These are phyloP conservation scores for Chaitophorus viminalis DNA, from an alignment of 2,888 invertebrate genomes.

Conservation along the genomic window DNA sequence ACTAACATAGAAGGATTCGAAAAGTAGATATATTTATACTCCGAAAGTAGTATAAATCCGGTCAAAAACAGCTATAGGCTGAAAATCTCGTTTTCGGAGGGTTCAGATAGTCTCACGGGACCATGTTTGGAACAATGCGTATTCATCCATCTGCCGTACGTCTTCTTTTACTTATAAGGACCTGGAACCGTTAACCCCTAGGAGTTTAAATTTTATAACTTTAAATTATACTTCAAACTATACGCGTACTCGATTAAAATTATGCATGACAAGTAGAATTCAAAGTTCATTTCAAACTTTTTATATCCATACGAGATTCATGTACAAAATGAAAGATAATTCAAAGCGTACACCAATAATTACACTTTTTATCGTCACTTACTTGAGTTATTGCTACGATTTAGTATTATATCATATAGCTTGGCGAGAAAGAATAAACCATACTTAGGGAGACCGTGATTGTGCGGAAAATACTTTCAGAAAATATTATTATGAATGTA, in stretches of 20 bases:
- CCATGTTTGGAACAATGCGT: slow-evolving; percentile 19
- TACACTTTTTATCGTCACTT: background rate
- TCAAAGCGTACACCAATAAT: background rate
- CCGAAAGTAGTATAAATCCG: slow-evolving; percentile 35
- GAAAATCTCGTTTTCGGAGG: slow-evolving; percentile 42
- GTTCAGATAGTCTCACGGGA: slow-evolving; percentile 43
- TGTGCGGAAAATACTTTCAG: too few relatives aligned
- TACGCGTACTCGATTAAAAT: slow-evolving; percentile 53
- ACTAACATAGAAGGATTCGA: background rate
- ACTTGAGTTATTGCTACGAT: too few relatives aligned
- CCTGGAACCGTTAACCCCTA: slow-evolving; percentile 44
- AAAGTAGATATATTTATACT: slow-evolving; percentile 23
- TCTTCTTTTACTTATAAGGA: slow-evolving; percentile 44
- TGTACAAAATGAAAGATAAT: too few relatives aligned
- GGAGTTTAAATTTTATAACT: slow-evolving; percentile 49
- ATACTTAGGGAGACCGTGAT: too few relatives aligned
- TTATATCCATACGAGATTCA: background rate
- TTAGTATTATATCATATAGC: too few relatives aligned
- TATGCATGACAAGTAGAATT: slow-evolving; percentile 43
- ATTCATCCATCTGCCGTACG: slow-evolving; percentile 49
- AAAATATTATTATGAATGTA: too few relatives aligned
- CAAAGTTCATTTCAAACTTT: slow-evolving; percentile 50
- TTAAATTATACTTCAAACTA: slow-evolving; percentile 34
- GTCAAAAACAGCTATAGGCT: slow-evolving; percentile 18
- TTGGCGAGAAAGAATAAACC: too few relatives aligned